A percentile compares a stretch with the other conserved stretches of the same genome.
Evolutionary conservation across 2,797 vertebrate species (phyloP).

Genomic region (Squalus acanthias): DNA sequence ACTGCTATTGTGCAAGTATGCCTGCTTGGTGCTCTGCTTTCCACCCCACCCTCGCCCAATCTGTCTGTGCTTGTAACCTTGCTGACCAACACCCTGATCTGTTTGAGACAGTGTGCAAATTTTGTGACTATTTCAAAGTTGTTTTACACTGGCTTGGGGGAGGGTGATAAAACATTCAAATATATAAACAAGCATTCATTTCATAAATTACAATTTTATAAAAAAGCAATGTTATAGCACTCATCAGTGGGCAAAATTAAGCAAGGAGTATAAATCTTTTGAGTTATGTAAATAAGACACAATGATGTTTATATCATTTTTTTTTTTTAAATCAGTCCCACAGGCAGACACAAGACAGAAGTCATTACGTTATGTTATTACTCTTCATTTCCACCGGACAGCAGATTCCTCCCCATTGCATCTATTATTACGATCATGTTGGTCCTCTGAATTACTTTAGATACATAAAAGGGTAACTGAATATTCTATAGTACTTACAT

Average conservation of each 20-base stretch:
- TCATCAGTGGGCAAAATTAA: background rate
- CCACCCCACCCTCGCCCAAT: background rate
- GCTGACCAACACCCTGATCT: no score
- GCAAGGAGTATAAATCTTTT: background rate
- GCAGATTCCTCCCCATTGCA: background rate
- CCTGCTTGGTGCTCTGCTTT: no score
- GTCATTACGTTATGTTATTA: background rate
- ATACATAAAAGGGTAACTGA: background rate
- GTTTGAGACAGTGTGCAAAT: background rate
- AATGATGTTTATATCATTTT: background rate
- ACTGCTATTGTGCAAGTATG: background rate
- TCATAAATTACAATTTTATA: background rate
- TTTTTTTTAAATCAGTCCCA: background rate
- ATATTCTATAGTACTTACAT: conserved; percentile 68
- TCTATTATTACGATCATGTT: background rate
- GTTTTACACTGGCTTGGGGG: background rate
- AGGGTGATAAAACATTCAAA: background rate
- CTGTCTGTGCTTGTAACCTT: background rate
- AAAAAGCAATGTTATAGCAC: background rate
- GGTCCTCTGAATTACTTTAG: background rate
- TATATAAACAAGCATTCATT: background rate
- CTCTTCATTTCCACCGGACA: background rate
- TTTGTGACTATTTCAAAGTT: background rate
- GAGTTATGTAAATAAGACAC: background rate
- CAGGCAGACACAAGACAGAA: background rate